These are phyloP conservation scores for Artemia franciscana DNA, from an alignment of 1,140 invertebrate genomes.

Conservation along the genomic window DNA sequence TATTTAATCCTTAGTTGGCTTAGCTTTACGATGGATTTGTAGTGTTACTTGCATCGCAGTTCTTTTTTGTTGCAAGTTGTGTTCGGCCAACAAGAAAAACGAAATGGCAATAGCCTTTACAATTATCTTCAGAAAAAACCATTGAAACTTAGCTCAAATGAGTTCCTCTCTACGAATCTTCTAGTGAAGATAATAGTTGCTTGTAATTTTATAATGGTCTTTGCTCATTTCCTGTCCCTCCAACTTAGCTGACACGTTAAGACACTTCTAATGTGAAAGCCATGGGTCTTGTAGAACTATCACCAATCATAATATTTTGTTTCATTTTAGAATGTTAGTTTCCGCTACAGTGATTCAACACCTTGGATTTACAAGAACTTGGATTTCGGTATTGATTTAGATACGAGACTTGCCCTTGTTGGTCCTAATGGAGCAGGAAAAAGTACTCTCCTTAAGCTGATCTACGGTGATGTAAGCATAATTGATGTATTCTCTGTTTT, in stretches of 20 bases:
- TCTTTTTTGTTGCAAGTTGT: too few species aligned
- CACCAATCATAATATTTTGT: neutral
- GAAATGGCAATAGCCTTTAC: too few species aligned
- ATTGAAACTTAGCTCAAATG: too few species aligned
- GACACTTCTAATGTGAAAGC: neutral
- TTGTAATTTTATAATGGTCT: neutral
- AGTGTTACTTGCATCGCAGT: too few species aligned
- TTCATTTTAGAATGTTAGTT: slow-evolving; percentile 62
- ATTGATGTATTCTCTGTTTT: too few species aligned
- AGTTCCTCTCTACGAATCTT: too few species aligned
- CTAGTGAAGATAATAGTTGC: neutral
- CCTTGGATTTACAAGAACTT: slow-evolving; percentile 91
- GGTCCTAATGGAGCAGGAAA: slow-evolving; percentile 96
- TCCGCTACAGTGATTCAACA: slow-evolving; percentile 62
- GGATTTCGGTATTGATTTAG: slow-evolving; percentile 96
- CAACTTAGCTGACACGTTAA: too few species aligned
- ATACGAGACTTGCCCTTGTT: slow-evolving; percentile 81
- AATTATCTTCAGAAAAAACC: too few species aligned
- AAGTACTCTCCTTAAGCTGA: slow-evolving; percentile 81
- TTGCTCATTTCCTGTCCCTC: neutral
- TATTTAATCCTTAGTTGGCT: too few species aligned
- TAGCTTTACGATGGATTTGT: too few species aligned
- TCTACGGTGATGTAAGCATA: slow-evolving; percentile 68
- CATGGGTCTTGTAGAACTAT: neutral
- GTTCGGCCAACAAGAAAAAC: too few species aligned